These are phyloP conservation scores for Xestia c-nigrum DNA, from an alignment of 2,888 invertebrate genomes.

Conservation along the genomic window DNA sequence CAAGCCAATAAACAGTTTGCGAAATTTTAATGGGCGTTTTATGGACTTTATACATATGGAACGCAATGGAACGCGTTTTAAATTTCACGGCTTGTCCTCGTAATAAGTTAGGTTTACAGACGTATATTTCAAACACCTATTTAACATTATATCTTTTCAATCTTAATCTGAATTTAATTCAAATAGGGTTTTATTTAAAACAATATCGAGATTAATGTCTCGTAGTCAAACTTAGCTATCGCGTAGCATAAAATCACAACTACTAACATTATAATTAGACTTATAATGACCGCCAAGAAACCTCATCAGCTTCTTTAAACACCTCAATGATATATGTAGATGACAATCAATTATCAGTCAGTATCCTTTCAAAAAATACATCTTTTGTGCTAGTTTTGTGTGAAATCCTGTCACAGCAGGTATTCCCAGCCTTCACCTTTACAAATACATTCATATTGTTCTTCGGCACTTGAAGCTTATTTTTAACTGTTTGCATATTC, in stretches of 20 bases:
- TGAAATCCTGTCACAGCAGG: constrained; percentile 58
- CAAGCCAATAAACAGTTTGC: constrained; percentile 83
- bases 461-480: not conserved
- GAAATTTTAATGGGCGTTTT: constrained; percentile 79
- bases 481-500: constrained; percentile 20
- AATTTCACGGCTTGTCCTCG: constrained; percentile 36
- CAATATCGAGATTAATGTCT: not conserved
- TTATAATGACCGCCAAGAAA: constrained; percentile 7
- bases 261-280: not conserved
- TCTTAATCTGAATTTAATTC: constrained; percentile 29
- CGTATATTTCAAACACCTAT: constrained; percentile 19
- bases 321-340: constrained; percentile 11
- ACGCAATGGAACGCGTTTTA: constrained; percentile 57
- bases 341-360: constrained; percentile 22
- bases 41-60: constrained; percentile 68
- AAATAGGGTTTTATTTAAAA: constrained; percentile 17
- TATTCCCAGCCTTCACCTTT: constrained; percentile 27
- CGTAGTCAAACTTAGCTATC: not conserved
- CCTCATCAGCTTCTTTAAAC: constrained; percentile 9
- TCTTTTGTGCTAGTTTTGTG: constrained; percentile 23
- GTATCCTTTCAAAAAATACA: constrained; percentile 18
- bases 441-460: constrained; percentile 49
- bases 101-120: constrained; percentile 28
- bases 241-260: not conserved
- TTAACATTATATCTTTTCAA: constrained; percentile 6